phyloP scores from a whole-genome alignment of 2,888 invertebrate genomes.

The Epirrhoe tristata region DNA sequence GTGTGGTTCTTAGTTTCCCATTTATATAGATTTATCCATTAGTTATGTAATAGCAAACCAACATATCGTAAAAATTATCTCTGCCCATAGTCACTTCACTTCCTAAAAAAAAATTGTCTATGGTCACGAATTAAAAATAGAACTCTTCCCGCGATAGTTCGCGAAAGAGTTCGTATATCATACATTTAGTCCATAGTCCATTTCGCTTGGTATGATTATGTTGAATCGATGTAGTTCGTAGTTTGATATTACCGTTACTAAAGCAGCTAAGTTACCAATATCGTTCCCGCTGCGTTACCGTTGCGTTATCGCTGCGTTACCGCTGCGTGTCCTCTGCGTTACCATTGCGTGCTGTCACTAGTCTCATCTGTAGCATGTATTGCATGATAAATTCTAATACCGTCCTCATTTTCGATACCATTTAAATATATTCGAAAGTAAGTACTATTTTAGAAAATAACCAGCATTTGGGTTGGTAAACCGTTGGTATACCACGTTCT shows the following conservation, averaged over 20 bases:
- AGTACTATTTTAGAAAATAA: conserved; percentile 9
- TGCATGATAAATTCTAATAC: conserved; percentile 64
- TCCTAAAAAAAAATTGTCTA: neutral
- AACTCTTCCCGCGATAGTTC: neutral
- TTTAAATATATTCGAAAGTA: conserved; percentile 9
- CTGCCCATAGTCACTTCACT: neutral
- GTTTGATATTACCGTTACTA: conserved; percentile 16
- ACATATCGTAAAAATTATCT: neutral
- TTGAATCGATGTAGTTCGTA: conserved; percentile 14
- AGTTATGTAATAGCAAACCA: neutral
- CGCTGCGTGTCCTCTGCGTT: conserved; percentile 30
- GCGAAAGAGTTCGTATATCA: neutral
- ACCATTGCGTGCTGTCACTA: conserved; percentile 38
- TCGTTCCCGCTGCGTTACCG: neutral
- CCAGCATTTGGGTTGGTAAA: conserved; percentile 59
- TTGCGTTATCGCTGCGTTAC: conserved; percentile 2
- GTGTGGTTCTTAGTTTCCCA: conserved; percentile 74
- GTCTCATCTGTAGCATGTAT: conserved; percentile 58
- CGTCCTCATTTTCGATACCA: conserved; percentile 33
- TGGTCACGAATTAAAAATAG: neutral
- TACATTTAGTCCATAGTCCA: neutral
- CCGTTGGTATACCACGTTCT: conserved; percentile 32
- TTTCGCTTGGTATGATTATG: neutral
- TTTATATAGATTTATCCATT: conserved; percentile 20
- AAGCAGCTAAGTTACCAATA: conserved; percentile 2